Evolutionary conservation across 2,797 vertebrate species (phyloP), one percentile per base, ranked within the genome.

Genomic region (Acanthopagrus latus): DNA sequence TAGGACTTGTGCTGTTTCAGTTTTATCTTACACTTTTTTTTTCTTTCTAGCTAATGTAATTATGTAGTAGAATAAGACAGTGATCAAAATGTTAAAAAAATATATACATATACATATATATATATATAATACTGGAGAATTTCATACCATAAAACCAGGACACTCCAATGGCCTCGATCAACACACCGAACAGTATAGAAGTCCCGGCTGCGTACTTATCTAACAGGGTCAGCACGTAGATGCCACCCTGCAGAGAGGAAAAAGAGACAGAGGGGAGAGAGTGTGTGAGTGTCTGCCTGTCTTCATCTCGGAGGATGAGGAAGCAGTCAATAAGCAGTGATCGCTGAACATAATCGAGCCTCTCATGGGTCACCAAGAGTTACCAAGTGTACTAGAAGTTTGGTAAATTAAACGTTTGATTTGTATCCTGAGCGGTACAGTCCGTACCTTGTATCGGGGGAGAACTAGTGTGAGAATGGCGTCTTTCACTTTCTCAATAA

Each of bases 91-190:
- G 7, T 38, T n/a, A 7, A 58, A 54, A 41, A n/a, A n/a, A n/a
- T n/a, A n/a, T n/a, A n/a, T n/a, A n/a, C n/a, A n/a, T n/a, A n/a
- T n/a, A n/a, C n/a, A n/a, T n/a, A n/a, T n/a, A n/a, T n/a, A n/a
- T n/a, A n/a, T n/a, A n/a, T n/a, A n/a, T n/a, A n/a, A n/a, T 7
- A 16, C 3, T 27, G 25, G 7, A 64, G 8, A 71, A 78, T 17
- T 44, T 76, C 96, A 74, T 93, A 99, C 98, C 98, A 51, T 99
- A 99, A 92, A 99, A 99, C 98, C 98, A 99, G n/a, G 98, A 97
- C 62, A 99, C 98, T 43, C 98, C 98, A 3, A 99, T 97, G 80
- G 98, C 97, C 86, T 99, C 98, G 85, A 99, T 96, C 80, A 99
- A 92, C 75, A 99, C 98, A 0, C 92, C 98, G 87, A 99, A 99